These are phyloP conservation scores for Diarsia brunnea DNA, from an alignment of 2,888 invertebrate species.

Conservation along the genomic window DNA sequence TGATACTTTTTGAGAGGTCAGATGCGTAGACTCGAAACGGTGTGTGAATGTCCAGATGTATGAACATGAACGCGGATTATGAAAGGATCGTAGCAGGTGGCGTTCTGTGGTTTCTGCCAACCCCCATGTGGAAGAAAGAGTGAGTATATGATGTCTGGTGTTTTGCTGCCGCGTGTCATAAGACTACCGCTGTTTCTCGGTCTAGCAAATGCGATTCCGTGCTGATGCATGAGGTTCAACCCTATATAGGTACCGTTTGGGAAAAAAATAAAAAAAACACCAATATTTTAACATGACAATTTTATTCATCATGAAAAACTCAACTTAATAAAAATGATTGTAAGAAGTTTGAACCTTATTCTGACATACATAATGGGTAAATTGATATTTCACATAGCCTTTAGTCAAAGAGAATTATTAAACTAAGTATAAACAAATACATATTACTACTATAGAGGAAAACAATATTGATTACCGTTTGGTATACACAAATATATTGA, in stretches of 20 bases:
- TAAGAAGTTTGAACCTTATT: slow-evolving; percentile 34
- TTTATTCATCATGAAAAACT: slow-evolving; percentile 60
- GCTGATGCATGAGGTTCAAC: background rate
- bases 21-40: too few species aligned
- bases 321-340: slow-evolving; percentile 48
- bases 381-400: slow-evolving; percentile 46
- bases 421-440: slow-evolving; percentile 8
- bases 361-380: slow-evolving; percentile 15
- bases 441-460: slow-evolving; percentile 10
- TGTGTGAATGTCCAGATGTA: too few species aligned
- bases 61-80: too few species aligned
- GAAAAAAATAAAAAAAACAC: slow-evolving; percentile 7
- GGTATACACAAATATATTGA: background rate
- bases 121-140: too few species aligned
- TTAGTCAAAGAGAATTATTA: slow-evolving; percentile 32
- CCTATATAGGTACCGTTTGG: background rate
- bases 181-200: background rate
- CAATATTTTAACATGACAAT: slow-evolving; percentile 42
- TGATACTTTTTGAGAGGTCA: too few species aligned
- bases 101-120: too few species aligned
- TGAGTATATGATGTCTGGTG: too few species aligned
- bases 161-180: background rate
- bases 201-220: background rate
- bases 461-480: slow-evolving; percentile 9
- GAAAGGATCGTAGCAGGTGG: too few species aligned